Conservation (phyloP, 2,888 invertebrate species). For the Mystacides longicornis region DNA sequence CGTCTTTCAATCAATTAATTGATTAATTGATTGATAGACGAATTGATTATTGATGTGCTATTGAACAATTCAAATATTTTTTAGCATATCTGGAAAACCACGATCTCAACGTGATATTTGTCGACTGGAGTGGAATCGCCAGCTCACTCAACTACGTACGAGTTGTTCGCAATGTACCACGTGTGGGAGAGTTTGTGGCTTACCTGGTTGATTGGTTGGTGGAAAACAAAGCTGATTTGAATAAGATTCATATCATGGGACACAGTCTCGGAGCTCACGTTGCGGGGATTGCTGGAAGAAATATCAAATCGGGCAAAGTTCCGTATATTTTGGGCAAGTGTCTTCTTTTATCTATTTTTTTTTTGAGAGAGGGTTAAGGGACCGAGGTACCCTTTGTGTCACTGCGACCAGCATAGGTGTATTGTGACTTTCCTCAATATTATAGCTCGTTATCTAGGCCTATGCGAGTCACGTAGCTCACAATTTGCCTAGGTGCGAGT, state of each 20-base stretch:
- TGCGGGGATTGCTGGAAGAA: constrained; percentile 49
- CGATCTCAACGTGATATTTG: constrained; percentile 19
- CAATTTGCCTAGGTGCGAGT: too few relatives aligned
- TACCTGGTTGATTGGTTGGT: constrained; percentile 12
- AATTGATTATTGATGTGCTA: too few relatives aligned
- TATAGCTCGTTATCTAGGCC: too few relatives aligned
- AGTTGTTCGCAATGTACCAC: constrained; percentile 7
- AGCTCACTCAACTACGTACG: constrained; percentile 1
- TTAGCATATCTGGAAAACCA: constrained; percentile 10
- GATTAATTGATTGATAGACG: too few relatives aligned
- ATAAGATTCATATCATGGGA: constrained; percentile 44
- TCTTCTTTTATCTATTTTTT: too few relatives aligned
- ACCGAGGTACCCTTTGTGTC: too few relatives aligned
- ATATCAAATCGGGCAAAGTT: constrained; percentile 43
- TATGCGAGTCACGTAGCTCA: too few relatives aligned
- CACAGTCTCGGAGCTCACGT: constrained; percentile 55
- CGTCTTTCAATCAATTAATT: too few relatives aligned
- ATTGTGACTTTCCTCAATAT: too few relatives aligned
- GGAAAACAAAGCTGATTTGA: constrained; percentile 4
- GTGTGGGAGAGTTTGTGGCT: constrained; percentile 1
- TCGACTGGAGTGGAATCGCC: constrained; percentile 13
- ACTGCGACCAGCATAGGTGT: too few relatives aligned
- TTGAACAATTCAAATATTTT: too few relatives aligned
- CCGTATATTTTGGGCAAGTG: constrained; percentile 44
- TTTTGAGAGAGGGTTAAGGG: too few relatives aligned